Percentiles rank a stretch among this genome's conserved stretches.
Conservation (phyloP, 1,140 invertebrate species). For the Halyomorpha halys region DNA sequence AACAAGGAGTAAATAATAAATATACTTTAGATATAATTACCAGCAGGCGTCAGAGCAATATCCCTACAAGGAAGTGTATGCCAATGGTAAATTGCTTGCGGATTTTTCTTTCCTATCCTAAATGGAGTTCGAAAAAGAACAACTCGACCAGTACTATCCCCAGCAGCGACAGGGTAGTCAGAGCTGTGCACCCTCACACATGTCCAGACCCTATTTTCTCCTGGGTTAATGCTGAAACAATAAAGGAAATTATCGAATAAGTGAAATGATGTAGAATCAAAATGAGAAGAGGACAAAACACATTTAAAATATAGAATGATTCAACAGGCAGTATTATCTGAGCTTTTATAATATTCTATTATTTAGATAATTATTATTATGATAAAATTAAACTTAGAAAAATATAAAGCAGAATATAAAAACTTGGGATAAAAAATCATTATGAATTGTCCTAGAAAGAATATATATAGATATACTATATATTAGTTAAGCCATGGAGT, state of each 20-base stretch:
- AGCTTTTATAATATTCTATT: neutral
- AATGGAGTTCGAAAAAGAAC: constrained; percentile 36
- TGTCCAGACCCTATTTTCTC: constrained; percentile 44
- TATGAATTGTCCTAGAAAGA: too few relatives aligned
- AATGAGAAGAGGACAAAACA: too few relatives aligned
- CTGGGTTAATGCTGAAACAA: constrained; percentile 36
- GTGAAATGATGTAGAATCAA: too few relatives aligned
- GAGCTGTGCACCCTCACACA: constrained; percentile 58
- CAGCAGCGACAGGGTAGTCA: constrained; percentile 55
- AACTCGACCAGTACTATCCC: constrained; percentile 55
- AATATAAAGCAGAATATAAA: too few relatives aligned
- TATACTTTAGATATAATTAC: constrained; percentile 35
- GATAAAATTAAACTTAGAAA: too few relatives aligned
- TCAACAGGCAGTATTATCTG: neutral
- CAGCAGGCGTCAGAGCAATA: constrained; percentile 55
- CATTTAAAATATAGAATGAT: constrained; percentile 23
- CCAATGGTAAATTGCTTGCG: constrained; percentile 62
- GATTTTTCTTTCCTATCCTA: constrained; percentile 31
- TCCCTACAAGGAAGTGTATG: constrained; percentile 61
- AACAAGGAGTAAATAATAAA: too few relatives aligned
- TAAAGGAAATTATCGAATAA: constrained; percentile 19
- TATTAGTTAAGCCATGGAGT: too few relatives aligned
- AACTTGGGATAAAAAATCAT: too few relatives aligned
- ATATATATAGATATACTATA: too few relatives aligned
- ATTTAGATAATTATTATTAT: too few relatives aligned